Base-by-base conservation (phyloP, 2,113 vertebrate genomes). In the Protomyctophum bolini region DNA sequence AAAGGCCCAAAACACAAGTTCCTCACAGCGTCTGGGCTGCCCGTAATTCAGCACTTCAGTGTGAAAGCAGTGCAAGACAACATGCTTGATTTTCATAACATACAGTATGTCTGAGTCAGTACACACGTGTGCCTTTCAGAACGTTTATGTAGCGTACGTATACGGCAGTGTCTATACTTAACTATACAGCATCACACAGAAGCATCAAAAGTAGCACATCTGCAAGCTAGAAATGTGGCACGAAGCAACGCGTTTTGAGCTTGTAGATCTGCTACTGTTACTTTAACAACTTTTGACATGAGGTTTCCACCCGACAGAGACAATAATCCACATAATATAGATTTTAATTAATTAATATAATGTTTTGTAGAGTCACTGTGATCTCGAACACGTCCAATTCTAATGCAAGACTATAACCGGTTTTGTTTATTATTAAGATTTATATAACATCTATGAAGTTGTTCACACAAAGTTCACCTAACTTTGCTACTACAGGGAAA, bases 1-100 rank as follows among this genome's bases (percentile, higher is more conserved):
- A 67, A 58, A 56, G 60, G 73, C 55, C 58, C 8, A 76, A 79
- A 85, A 88, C 63, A 75, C 58, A 71, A 75, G 67, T 59, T 72
- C 5, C 14, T 60, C 58, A 70, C 41, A 68, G 77, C 48, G 14
- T 45, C 45, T 71, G 10, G 29, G 71, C 61, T 72, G 64, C 45
- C 45, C 72, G 57, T 70, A 48, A 45, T 77, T 28, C 73, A 0
- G 59, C 7, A 33, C 72, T 74, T 79, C 57, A 15, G 50, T 52
- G 28, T 54, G n/a, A 66, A 14, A 33, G 15, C 47, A 49, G 1
- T 4, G 46, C 14, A 50, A 48, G 45, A 77, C 54, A 67, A 52
- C 46, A 57, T 3, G 8, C 28, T 59, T 29, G 29, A 71, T 15
- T 45, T 46, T 12, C 48, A 14, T 14, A 68, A 7, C 41, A 48